These are phyloP conservation scores for Tipula helvola DNA, from an alignment of 2,888 invertebrate species.

Conservation along the genomic window DNA sequence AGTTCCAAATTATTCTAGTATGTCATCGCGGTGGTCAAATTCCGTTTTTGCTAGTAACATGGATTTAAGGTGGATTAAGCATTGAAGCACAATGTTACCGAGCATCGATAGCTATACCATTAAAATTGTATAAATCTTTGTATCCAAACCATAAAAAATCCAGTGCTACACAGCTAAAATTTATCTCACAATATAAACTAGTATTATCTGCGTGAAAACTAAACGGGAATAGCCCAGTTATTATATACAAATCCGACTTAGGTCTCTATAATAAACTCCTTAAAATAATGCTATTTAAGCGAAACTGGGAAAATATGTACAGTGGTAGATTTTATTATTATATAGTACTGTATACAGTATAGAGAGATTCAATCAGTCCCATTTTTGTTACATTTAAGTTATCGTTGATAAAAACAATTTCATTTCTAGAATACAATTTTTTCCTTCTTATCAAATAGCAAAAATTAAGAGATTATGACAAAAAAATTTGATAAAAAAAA, in stretches of 20 bases:
- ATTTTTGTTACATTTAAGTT: neutral
- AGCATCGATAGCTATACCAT: too few relatives aligned
- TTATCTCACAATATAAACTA: neutral
- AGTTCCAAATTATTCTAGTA: too few relatives aligned
- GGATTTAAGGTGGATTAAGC: too few relatives aligned
- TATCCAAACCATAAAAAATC: neutral
- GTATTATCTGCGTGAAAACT: neutral
- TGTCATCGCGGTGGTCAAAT: too few relatives aligned
- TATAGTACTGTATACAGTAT: neutral
- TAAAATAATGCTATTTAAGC: neutral
- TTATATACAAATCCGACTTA: neutral
- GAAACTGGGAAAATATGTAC: neutral
- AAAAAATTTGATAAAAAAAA: neutral
- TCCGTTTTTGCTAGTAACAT: too few relatives aligned
- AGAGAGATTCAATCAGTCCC: neutral
- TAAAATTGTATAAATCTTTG: too few relatives aligned
- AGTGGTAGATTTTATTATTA: too few relatives aligned
- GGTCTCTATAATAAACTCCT: neutral
- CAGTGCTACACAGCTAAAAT: neutral
- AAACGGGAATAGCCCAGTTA: neutral
- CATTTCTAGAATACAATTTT: neutral
- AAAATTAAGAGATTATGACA: constrained; percentile 1
- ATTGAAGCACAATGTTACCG: too few relatives aligned
- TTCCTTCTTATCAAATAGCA: neutral
- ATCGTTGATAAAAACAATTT: neutral